Evolutionary conservation across 1,140 invertebrate species (phyloP), one percentile per base, ranked within the genome.

Genomic region (Heterodera schachtii): DNA sequence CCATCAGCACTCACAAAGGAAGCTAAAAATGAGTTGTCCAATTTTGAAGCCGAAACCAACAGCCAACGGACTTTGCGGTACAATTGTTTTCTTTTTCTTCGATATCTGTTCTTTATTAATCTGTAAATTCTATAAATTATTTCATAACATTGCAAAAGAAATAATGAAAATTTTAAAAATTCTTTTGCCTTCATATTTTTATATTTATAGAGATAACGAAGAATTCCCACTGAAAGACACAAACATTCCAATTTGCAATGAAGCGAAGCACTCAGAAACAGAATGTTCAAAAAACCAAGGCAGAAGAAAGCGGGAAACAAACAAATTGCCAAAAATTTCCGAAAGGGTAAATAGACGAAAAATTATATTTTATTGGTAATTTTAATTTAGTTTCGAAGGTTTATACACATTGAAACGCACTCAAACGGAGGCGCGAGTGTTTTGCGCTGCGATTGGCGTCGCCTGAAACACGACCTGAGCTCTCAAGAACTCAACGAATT

Each of bases 391-490:
- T 88, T 84, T 79, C 87, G 93, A 73, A 92, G 93, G 81, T 94
- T 93, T 85, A 94, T 95, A 89, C 93, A 95, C 82, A 93, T 97
- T 84, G 96, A 98, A 91, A 94, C 93, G 1, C 95, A 98, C 91
- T 93, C 95, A 0, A 98, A 98, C 92, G 97, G 97, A n/a, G 96
- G 95, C 46, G 96, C 95, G 3, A 93, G 93, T 60, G 93, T 97
- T 9, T 93, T 98, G 57, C 95, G 96, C 91, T 92, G 96, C 89
- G 96, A 96, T 91, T 95, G 97, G 93, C 96, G 86, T 95, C 98
- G 91, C 93, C 98, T 66, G 21, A 73, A 73, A 16, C 93, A 94
- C 86, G 92, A 93, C 87, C 91, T 98, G 81, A 69, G 41, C 92
- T 92, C 69, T 90, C 92, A 93, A 71, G 94, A 98, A 90, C 93